Conservation (phyloP, 2,888 invertebrate species). For the Drosophila greeni region DNA sequence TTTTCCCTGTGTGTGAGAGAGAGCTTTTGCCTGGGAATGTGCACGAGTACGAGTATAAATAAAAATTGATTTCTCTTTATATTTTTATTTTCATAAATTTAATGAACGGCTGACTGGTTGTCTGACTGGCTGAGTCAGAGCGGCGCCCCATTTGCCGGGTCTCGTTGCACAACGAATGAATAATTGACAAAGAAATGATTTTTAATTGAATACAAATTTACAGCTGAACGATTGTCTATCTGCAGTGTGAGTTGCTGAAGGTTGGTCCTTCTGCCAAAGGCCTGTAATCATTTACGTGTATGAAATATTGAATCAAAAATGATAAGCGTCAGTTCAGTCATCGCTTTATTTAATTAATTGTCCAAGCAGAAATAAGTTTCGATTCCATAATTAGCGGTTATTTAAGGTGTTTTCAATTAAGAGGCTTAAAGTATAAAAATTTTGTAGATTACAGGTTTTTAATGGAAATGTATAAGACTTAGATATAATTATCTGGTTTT, state of each 20-base stretch:
- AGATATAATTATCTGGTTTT: too few species aligned
- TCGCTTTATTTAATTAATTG: constrained; percentile 54
- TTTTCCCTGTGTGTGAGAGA: constrained; percentile 16
- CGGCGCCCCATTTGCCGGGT: constrained; percentile 42
- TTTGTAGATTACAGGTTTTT: not conserved
- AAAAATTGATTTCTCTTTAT: constrained; percentile 56
- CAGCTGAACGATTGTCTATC: constrained; percentile 61
- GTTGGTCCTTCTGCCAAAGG: constrained; percentile 7
- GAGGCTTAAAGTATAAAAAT: not conserved
- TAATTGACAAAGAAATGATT: constrained; percentile 74
- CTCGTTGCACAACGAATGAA: constrained; percentile 64
- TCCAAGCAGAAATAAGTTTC: not conserved
- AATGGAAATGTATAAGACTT: too few species aligned
- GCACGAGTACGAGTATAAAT: constrained; percentile 38
- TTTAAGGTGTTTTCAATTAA: not conserved
- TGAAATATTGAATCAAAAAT: constrained; percentile 12
- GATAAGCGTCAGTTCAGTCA: constrained; percentile 32
- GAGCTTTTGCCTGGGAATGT: not conserved
- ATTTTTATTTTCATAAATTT: constrained; percentile 59
- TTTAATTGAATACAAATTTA: constrained; percentile 75
- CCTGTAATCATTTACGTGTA: not conserved
- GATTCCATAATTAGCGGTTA: not conserved
- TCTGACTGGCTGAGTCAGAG: constrained; percentile 29
- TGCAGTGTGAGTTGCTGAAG: constrained; percentile 1
- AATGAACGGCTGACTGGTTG: constrained; percentile 55